Base-by-base conservation (phyloP, 2,797 vertebrate species). In the Novumbra hubbsi region DNA sequence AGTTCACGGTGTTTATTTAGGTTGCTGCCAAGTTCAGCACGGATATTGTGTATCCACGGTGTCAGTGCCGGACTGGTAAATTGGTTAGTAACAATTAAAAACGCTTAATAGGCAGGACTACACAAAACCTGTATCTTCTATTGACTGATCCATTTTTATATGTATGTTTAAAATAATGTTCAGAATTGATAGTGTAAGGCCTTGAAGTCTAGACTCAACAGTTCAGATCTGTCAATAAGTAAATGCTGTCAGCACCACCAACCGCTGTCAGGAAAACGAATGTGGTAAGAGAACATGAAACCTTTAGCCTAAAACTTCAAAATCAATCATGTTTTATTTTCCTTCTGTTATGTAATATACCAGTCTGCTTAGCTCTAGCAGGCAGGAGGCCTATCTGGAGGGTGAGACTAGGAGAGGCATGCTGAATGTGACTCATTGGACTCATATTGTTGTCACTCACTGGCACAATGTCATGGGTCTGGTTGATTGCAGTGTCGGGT, bases 391-490 rank as follows among this genome's bases (percentile, higher is more conserved):
- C 24, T 14, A 48, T 15, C 67, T 68, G 67, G 19, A 21, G 21
- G 38, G 65, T n/a, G 8, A 8, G 34, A 67, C 17, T 21, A 50
- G 65, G 34, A 57, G 32, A 5, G 50, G 11, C 7, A 30, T 64
- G 15, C 62, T 49, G 57, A n/a, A n/a, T 30, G 50, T 24, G 62
- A 55, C n/a, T n/a, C 19, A 8, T n/a, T 74, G 8, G 55, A 55
- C 45, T 38, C 45, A 11, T 62, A 32, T 45, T 38, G 60, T 67
- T 30, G 60, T 38, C 57, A 12, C 12, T 68, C 24, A 57, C 14
- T 38, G 74, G 55, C 27, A 65, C 83, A 75, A 80, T 76, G 78
- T 85, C 78, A 80, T 75, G 41, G 24, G 71, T 68, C 73, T 68
- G 21, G 12, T 45, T 68, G 63, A 27, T 0, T 49, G 50, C 70